Evolutionary conservation across 1,140 invertebrate genomes (phyloP).

Genomic region (Chelonus insularis): DNA sequence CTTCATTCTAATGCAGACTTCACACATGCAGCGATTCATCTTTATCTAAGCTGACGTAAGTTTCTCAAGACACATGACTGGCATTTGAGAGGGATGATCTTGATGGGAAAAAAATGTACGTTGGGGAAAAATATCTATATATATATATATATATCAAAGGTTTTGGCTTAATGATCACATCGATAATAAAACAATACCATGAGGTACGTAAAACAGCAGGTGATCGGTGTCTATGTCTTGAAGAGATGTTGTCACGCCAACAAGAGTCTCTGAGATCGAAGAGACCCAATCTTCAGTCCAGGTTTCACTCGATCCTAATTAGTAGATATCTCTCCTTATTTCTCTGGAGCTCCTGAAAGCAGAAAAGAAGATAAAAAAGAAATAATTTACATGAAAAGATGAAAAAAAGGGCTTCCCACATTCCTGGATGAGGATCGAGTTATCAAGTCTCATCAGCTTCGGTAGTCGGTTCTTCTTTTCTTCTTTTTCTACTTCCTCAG

Average conservation of each 20-base stretch:
- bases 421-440: constrained; percentile 3
- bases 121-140: no score
- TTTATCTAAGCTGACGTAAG: constrained; percentile 12
- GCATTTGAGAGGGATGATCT: not conserved
- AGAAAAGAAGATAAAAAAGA: constrained; percentile 1
- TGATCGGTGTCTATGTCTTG: constrained; percentile 2
- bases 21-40: constrained; percentile 22
- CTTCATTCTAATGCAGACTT: not conserved
- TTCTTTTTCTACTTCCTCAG: not conserved
- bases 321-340: constrained; percentile 22
- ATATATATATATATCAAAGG: not conserved
- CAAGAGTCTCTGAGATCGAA: not conserved
- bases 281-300: not conserved
- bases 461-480: not conserved
- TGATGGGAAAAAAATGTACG: not conserved
- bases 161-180: constrained; percentile 17
- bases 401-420: constrained; percentile 6
- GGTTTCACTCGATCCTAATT: constrained; percentile 32
- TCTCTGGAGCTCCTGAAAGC: not conserved
- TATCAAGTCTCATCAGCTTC: constrained; percentile 10
- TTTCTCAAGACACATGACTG: constrained; percentile 3
- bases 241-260: constrained; percentile 3
- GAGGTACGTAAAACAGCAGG: constrained; percentile 1
- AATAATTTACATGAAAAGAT: not conserved
- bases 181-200: constrained; percentile 13